Evolutionary conservation across 2,888 invertebrate genomes (phyloP), one percentile per base, ranked within the genome.

Genomic region (Alcis repandata): DNA sequence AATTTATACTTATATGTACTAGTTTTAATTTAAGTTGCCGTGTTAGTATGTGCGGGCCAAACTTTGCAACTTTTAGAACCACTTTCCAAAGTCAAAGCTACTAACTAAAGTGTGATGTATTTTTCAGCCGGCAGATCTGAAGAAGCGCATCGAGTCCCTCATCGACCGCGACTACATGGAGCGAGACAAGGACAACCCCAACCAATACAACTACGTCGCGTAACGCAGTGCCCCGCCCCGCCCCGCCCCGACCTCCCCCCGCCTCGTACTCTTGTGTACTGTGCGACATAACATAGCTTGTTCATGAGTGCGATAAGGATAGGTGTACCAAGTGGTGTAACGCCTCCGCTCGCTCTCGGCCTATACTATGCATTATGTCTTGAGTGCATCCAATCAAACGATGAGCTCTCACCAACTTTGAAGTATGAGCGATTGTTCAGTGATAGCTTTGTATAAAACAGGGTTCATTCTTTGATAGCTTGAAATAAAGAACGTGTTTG

Each of bases 141-240:
- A 99, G 94, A 99, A 99, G 87, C 96, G 99, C 75, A 99, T 99
- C 80, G 99, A 99, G 88, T 99, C 99, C 56, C 95, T 99, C 60
- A 99, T 99, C 85, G 99, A 99, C 89, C 95, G 99, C 81, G 99
- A 99, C 91, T 99, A 99, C 91, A 98, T 99, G 98, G 98, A 98
- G 87, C 95, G 99, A 52, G 99, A 99, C 91, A 98, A 98, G 91
- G 98, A 99, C 92, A 99, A 99, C 94, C 96, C 98, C 71, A 99
- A 99, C 91, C 97, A 98, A 90, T 99, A 99, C 94, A 98, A 99
- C 94, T 99, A 99, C 91, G 99, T 99, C 85, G 99, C 99, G 85
- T 99, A 98, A 95, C 73, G 67, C 38, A 63, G 49, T 54, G 22
- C 48, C 52, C 59, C 15, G 36, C 43, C 33, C 9, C 43, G 11